Evolutionary conservation across 1,140 invertebrate genomes (phyloP), one percentile per base, ranked within the genome.

Genomic region (Megalonaias nervosa): DNA sequence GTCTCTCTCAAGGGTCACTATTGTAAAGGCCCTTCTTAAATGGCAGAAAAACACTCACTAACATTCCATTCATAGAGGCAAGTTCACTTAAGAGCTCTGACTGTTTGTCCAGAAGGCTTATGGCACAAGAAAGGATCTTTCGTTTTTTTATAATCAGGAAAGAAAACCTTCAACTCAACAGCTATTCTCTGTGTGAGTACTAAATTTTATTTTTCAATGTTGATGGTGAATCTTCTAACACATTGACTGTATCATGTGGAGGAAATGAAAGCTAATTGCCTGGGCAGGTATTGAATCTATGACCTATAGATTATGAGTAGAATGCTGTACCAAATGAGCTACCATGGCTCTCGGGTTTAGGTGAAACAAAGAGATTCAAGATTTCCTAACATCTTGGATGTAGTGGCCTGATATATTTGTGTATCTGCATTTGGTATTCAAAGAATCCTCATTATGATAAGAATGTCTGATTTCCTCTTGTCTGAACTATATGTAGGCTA

Each of bases 101-200:
- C 60, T 19, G 21, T n/a, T 62, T 62, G 9, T 62, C 60, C 13
- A 67, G 23, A n/a, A 75, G 68, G 16, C 4, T 62, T 15, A 9
- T 21, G 21, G 56, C 73, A n/a, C 38, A 31, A 38, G 26, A 11
- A 21, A 38, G 2, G 2, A 67, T 31, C 55, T 74, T 67, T 59
- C 68, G 14, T 16, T 67, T 61, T 67, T 74, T 48, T 59, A 19
- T 14, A 19, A 23, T 19, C 48, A 3, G 16, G 67, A 21, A 67
- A 59, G 67, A 15, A 74, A 48, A 48, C 6, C 61, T n/a, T 67
- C 57, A 67, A 38, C 13, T 57, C 67, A 69, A 75, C 31, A 23
- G 67, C 23, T 21, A 69, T 75, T 68, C 67, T 48, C 19, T 68
- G 65, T 12, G 13, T 23, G 21, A 65, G 65, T 31, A 68, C 55